Percentiles rank a stretch among this genome's conserved stretches.
Conservation (phyloP, 1,140 invertebrate genomes). For the Scaptomyza hsui region DNA sequence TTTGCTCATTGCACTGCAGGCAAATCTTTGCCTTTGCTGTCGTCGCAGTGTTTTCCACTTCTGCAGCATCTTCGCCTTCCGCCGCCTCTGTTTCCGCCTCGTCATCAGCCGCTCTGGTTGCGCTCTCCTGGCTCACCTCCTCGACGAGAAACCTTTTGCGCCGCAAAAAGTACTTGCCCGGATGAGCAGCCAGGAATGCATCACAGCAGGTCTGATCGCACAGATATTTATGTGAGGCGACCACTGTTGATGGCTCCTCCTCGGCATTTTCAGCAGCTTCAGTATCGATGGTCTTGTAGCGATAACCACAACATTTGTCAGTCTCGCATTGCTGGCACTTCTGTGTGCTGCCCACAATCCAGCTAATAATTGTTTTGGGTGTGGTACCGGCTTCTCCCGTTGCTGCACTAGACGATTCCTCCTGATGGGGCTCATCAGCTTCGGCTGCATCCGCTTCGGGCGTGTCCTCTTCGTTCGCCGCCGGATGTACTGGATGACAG, state of each 20-base stretch:
- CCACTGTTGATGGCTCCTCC: slow-evolving; percentile 9
- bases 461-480: slow-evolving; percentile 49
- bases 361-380: slow-evolving; percentile 71
- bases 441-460: slow-evolving; percentile 56
- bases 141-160: slow-evolving; percentile 83
- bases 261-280: slow-evolving; percentile 10
- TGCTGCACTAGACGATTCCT: slow-evolving; percentile 45
- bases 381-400: slow-evolving; percentile 45
- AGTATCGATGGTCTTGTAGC: slow-evolving; percentile 57
- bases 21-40: slow-evolving; percentile 39
- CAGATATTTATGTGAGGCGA: slow-evolving; percentile 64
- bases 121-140: slow-evolving; percentile 50
- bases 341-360: slow-evolving; percentile 67
- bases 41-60: not conserved
- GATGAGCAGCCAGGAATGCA: slow-evolving; percentile 69
- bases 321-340: slow-evolving; percentile 68
- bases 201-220: slow-evolving; percentile 84
- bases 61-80: not conserved
- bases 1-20: slow-evolving; percentile 83
- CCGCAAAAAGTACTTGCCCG: slow-evolving; percentile 83
- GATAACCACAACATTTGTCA: slow-evolving; percentile 72
- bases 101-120: slow-evolving; percentile 21
- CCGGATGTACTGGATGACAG: not conserved
- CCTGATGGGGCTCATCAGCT: slow-evolving; percentile 60
- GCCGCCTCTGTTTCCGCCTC: slow-evolving; percentile 4